Evolutionary conservation across 2,113 vertebrate species (phyloP).

Genomic region (Dromiciops gliroides): DNA sequence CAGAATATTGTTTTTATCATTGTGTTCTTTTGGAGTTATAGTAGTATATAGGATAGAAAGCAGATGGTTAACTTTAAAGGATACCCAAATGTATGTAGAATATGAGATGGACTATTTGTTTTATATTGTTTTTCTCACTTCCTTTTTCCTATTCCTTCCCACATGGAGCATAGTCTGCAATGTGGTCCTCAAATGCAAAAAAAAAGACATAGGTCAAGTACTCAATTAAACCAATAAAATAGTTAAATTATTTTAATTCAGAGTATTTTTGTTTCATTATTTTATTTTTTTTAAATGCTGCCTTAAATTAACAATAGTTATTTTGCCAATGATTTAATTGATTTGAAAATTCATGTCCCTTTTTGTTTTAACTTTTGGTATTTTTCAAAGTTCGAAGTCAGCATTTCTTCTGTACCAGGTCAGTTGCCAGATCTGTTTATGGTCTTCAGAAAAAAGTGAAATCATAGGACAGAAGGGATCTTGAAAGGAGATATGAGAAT

Average conservation of each 20-base stretch:
- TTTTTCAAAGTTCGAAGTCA: not conserved
- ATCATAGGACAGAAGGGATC: not conserved
- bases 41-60: not conserved
- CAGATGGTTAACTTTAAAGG: conserved; percentile 15
- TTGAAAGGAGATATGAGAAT: not conserved
- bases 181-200: not conserved
- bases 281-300: not conserved
- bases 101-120: not conserved
- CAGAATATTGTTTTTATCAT: conserved; percentile 19
- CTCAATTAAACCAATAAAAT: not conserved
- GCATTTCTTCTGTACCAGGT: not conserved
- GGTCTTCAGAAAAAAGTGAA: not conserved
- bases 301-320: conserved; percentile 28
- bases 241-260: not conserved
- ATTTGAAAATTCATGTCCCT: not conserved
- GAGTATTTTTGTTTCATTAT: not conserved
- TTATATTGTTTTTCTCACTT: not conserved
- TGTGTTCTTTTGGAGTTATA: conserved; percentile 15
- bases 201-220: not conserved
- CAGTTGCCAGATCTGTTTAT: not conserved
- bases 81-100: not conserved
- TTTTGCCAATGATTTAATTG: not conserved
- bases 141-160: too few relatives aligned
- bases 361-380: not conserved
- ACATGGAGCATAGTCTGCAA: not conserved